Base-by-base conservation (phyloP, 2,888 invertebrate species). In the Nematopogon swammerdamellus region DNA sequence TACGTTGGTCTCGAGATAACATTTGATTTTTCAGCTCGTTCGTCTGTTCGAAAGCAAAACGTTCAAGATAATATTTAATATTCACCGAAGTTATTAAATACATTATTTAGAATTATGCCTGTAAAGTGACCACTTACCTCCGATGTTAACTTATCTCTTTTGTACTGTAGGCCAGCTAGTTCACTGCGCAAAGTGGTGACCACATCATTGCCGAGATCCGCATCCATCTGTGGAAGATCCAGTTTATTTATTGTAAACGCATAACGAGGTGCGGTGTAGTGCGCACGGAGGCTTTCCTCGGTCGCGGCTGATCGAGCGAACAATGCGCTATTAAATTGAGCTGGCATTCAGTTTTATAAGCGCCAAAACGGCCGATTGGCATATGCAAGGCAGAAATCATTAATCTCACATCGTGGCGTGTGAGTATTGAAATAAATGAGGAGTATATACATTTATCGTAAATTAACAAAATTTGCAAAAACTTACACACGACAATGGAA, bases 141-240 rank as follows among this genome's bases (percentile, higher is more conserved):
- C 48, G 84, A 82, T 54, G 85, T 76, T 18, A 93, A 80, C 52
- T 91, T 86, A 64, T 93, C 92, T 53, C 90, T 82, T 71, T 92
- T 92, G 67, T 91, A 93, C 62, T 91, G 91, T 46, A 92, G 74
- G 2, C 87, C 92, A 17, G 93, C 93, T 57, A 93, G 72, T 68
- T 93, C 93, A 69, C 92, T 92, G 57, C 91, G 84, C 52, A 93
- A 72, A 10, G 88, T 82, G 36, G 91, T 91, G 20, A 89, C 82
- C 57, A 90, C 70, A 66, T 92, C 92, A 62, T 86, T 82, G 52
- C 63, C 72, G 52, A 71, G 65, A 30, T 79, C 76, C 56, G 81
- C 72, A 53, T 84, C 83, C 83, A 84, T 82, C 84, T 85, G 64
- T 51, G 65, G 59, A 51, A 46, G 44, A 36, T 42, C 42, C 46